Base-by-base conservation (phyloP, 1,140 invertebrate species). In the Trypoxylus dichotomus region DNA sequence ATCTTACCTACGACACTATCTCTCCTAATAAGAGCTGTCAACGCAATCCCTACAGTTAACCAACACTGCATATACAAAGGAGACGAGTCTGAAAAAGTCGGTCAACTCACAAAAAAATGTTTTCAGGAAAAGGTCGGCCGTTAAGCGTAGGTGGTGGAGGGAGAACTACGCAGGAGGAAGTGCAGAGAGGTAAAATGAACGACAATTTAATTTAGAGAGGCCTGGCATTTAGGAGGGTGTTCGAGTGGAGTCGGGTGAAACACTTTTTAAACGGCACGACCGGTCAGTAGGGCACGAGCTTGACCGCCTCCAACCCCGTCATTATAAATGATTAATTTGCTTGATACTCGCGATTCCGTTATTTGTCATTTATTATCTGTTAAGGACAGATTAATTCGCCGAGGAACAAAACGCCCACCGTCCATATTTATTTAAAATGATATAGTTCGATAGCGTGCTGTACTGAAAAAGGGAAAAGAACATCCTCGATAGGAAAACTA, bases 291-390 rank as follows among this genome's bases (percentile, higher is more conserved):
- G n/a, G 47, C 19, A 54, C 19, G 47, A 54, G 47, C 47, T 54
- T 54, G 47, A 54, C 47, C 47, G 47, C 5, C 47, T 37, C 47
- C 47, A n/a, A 54, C 47, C 47, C 47, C 47, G 47, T 54, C 47
- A 54, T 54, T 54, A 54, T 54, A 54, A 54, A 54, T 54, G 47
- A 54, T 54, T 54, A 54, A 54, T 54, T 54, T 19, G 47, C 47
- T 54, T 54, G 47, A 54, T 54, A 54, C 47, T 54, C 47, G 47
- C 47, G 47, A 54, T 54, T 54, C 47, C 47, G 47, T 54, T 54
- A 54, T 54, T 54, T 54, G 47, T 54, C 47, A 54, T 54, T 54
- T 54, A 54, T 54, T 54, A 54, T 54, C 47, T 54, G 47, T 54
- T 54, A 54, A 54, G 15, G 47, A 54, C 47, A 54, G 47, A 54